Evolutionary conservation across 2,888 invertebrate genomes (phyloP).

Genomic region (Ametastegia equiseti): DNA sequence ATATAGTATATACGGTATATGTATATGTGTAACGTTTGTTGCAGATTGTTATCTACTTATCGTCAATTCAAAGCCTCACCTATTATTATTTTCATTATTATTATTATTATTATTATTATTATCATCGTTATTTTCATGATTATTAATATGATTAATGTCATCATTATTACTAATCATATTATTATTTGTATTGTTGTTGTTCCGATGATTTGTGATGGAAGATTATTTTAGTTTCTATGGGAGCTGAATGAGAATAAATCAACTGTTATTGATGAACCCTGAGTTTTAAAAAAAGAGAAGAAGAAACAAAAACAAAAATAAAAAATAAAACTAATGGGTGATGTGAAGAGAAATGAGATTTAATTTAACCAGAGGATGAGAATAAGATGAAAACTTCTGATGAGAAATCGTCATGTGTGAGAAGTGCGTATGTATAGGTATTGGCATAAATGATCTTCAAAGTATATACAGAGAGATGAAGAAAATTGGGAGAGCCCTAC

Average conservation of each 20-base stretch:
- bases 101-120: conserved; percentile 4
- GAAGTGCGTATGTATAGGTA: background rate
- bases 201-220: background rate
- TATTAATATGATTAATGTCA: background rate
- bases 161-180: background rate
- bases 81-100: background rate
- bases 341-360: no score
- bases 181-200: background rate
- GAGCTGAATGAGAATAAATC: background rate
- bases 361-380: no score
- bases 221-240: background rate
- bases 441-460: background rate
- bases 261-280: no score
- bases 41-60: background rate
- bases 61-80: no score
- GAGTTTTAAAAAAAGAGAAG: no score
- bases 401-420: background rate
- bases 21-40: background rate
- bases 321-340: no score
- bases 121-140: background rate
- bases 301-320: no score
- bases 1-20: background rate
- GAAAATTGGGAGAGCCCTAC: no score
- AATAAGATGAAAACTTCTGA: background rate
- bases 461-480: background rate